These are phyloP conservation scores for Cataglyphis albicans DNA, from an alignment of 2,888 invertebrate genomes.

Conservation along the genomic window DNA sequence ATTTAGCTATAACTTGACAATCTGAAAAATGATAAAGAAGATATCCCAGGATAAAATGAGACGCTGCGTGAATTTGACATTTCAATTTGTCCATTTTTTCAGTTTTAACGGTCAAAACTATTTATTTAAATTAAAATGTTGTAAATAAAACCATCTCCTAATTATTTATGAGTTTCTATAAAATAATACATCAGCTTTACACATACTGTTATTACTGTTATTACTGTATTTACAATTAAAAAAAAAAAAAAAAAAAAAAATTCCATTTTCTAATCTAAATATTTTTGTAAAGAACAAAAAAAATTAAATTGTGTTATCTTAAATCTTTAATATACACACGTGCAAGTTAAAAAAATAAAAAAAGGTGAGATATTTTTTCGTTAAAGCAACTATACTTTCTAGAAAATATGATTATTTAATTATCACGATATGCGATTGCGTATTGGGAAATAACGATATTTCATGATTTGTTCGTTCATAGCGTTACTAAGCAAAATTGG, in stretches of 20 bases:
- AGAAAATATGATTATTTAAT: constrained; percentile 46
- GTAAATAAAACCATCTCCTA: neutral
- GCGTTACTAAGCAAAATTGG: constrained; percentile 44
- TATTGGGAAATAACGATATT: constrained; percentile 23
- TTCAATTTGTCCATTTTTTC: neutral
- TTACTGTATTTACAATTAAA: neutral
- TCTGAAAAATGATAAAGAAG: neutral
- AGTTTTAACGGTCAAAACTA: neutral
- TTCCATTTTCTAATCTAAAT: neutral
- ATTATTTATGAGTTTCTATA: neutral
- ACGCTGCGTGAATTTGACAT: neutral
- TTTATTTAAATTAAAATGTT: neutral
- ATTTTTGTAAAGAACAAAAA: neutral
- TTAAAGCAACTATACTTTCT: constrained; percentile 10
- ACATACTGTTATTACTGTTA: neutral
- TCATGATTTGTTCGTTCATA: constrained; percentile 56
- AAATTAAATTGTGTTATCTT: neutral
- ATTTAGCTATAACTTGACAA: neutral
- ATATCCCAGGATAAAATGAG: neutral
- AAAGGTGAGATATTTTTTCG: neutral
- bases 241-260: no score
- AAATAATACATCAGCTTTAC: neutral
- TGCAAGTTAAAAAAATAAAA: neutral
- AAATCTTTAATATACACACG: neutral
- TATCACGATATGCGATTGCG: constrained; percentile 18